Evolutionary conservation across 2,888 invertebrate genomes (phyloP).

Genomic region (Geotrupes spiniger): DNA sequence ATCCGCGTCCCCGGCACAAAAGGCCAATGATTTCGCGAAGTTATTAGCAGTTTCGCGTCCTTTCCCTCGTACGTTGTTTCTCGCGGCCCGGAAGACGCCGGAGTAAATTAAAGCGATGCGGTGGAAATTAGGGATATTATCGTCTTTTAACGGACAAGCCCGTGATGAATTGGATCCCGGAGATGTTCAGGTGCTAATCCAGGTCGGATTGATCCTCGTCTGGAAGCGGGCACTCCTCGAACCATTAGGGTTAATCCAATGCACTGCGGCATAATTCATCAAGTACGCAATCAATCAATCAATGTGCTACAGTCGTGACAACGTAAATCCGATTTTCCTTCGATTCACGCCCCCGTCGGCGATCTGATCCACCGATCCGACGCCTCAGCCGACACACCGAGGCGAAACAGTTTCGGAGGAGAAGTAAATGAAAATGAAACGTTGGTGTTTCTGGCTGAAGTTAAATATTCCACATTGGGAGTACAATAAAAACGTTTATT

Average conservation of each 20-base stretch:
- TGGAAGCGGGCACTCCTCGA: constrained; percentile 41
- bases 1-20: no score
- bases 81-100: no score
- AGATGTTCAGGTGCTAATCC: constrained; percentile 33
- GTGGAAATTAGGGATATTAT: constrained; percentile 13
- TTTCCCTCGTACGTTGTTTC: no score
- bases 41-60: no score
- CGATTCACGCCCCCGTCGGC: constrained; percentile 28
- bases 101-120: not conserved
- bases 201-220: constrained; percentile 28
- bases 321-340: constrained; percentile 48
- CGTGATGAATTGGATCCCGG: constrained; percentile 28
- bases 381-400: not conserved
- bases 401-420: not conserved
- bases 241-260: constrained; percentile 45
- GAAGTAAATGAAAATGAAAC: no score
- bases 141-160: constrained; percentile 19
- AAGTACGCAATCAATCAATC: constrained; percentile 50
- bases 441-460: no score
- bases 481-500: no score
- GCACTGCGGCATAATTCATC: constrained; percentile 48
- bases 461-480: no score
- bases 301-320: constrained; percentile 47
- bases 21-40: no score
- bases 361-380: constrained; percentile 1